These are phyloP conservation scores for Shargacucullia verbasci DNA, from an alignment of 2,888 invertebrate species.

Conservation along the genomic window DNA sequence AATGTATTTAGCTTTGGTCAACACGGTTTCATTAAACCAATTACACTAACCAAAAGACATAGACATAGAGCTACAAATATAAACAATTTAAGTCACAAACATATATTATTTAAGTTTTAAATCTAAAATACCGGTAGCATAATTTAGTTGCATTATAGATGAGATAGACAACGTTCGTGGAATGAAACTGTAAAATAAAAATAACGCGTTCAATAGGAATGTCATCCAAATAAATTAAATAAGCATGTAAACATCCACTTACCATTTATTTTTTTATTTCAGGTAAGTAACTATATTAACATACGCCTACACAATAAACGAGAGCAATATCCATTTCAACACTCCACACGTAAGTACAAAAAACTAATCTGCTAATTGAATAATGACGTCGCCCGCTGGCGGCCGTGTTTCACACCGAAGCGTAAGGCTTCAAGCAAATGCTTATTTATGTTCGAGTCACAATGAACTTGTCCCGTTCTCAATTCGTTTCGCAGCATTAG, in stretches of 20 bases:
- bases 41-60: too few relatives aligned
- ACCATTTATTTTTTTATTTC: conserved; percentile 38
- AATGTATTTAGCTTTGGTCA: too few relatives aligned
- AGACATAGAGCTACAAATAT: too few relatives aligned
- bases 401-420: conserved; percentile 57
- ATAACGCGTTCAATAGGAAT: too few relatives aligned
- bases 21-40: too few relatives aligned
- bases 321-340: conserved; percentile 15
- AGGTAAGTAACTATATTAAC: conserved; percentile 48
- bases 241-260: neutral
- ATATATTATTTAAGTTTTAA: too few relatives aligned
- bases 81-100: too few relatives aligned
- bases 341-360: conserved; percentile 29
- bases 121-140: too few relatives aligned
- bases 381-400: conserved; percentile 48
- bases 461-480: conserved; percentile 82
- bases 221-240: too few relatives aligned
- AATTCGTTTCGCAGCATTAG: conserved; percentile 84
- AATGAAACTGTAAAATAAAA: too few relatives aligned
- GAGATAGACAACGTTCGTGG: too few relatives aligned
- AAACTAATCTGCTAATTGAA: conserved; percentile 27
- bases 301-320: neutral
- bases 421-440: conserved; percentile 74
- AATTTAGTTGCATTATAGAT: too few relatives aligned
- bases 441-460: conserved; percentile 85